These are phyloP conservation scores for Margaritifera margaritifera DNA, from an alignment of 2,888 invertebrate species.

Conservation along the genomic window DNA sequence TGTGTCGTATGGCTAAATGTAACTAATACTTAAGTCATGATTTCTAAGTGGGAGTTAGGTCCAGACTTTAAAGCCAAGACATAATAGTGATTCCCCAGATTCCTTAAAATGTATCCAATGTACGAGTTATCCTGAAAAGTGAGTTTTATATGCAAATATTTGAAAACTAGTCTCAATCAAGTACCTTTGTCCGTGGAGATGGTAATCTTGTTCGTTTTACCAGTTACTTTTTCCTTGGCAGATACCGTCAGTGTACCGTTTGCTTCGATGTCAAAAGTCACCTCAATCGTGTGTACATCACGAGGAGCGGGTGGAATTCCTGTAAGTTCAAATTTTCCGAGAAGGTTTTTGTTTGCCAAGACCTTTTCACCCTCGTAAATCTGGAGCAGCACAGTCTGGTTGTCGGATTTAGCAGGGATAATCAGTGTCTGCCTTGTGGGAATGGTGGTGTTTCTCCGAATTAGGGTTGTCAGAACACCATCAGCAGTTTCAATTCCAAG, in stretches of 20 bases:
- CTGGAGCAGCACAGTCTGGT: conserved; percentile 82
- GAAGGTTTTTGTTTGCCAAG: too few species aligned
- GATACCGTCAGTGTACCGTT: conserved; percentile 95
- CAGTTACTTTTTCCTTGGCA: conserved; percentile 85
- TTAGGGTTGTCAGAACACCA: conserved; percentile 94
- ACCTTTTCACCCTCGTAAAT: conserved; percentile 70
- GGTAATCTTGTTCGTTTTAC: conserved; percentile 74
- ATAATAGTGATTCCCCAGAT: not conserved
- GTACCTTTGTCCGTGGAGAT: too few species aligned
- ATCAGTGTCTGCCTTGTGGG: conserved; percentile 97
- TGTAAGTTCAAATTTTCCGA: conserved; percentile 98
- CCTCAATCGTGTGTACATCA: conserved; percentile 85
- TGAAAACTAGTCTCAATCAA: too few species aligned
- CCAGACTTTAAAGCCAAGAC: not conserved
- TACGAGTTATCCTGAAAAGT: not conserved
- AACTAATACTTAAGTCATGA: too few species aligned
- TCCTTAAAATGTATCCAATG: not conserved
- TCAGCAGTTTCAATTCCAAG: conserved; percentile 90
- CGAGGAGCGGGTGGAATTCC: conserved; percentile 89
- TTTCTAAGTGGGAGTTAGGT: too few species aligned
- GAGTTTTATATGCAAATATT: too few species aligned
- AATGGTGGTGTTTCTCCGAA: conserved; percentile 96
- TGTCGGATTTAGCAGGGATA: conserved; percentile 97
- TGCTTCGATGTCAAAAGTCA: conserved; percentile 77
- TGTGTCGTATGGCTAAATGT: too few species aligned